phyloP scores from a whole-genome alignment of 2,113 vertebrate genomes.

The Rutilus rutilus region DNA sequence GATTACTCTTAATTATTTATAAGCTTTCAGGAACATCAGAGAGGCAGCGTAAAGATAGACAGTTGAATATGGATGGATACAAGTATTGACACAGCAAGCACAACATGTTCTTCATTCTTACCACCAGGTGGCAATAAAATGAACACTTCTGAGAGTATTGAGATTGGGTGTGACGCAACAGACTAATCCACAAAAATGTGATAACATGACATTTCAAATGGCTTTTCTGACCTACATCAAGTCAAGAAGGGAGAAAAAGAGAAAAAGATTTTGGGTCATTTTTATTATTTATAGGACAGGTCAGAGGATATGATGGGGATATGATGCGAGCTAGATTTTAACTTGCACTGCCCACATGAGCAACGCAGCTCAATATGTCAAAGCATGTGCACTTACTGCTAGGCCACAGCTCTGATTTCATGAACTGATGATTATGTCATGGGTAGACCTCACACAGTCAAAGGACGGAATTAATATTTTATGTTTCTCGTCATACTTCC shows the following conservation, averaged over 20 bases:
- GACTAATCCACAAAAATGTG: constrained; percentile 44
- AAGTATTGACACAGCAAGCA: not conserved
- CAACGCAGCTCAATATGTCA: not conserved
- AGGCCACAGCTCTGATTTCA: not conserved
- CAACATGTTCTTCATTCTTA: constrained; percentile 14
- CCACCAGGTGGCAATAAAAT: constrained; percentile 27
- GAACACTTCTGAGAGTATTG: not conserved
- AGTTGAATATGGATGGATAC: not conserved
- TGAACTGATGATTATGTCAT: not conserved
- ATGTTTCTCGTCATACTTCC: not conserved
- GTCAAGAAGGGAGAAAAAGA: not conserved
- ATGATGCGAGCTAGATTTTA: not conserved
- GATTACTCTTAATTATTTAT: not conserved
- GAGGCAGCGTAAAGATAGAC: not conserved
- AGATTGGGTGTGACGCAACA: constrained; percentile 17
- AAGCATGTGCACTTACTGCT: not conserved
- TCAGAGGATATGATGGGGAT: not conserved
- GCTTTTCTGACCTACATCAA: not conserved
- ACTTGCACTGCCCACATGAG: not conserved
- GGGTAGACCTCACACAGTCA: not conserved
- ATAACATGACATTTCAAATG: constrained; percentile 34
- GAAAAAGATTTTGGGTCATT: not conserved
- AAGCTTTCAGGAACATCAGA: not conserved
- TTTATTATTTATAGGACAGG: not conserved
- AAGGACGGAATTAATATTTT: not conserved